Evolutionary conservation across 2,113 vertebrate genomes (phyloP).

Genomic region (Indri indri): DNA sequence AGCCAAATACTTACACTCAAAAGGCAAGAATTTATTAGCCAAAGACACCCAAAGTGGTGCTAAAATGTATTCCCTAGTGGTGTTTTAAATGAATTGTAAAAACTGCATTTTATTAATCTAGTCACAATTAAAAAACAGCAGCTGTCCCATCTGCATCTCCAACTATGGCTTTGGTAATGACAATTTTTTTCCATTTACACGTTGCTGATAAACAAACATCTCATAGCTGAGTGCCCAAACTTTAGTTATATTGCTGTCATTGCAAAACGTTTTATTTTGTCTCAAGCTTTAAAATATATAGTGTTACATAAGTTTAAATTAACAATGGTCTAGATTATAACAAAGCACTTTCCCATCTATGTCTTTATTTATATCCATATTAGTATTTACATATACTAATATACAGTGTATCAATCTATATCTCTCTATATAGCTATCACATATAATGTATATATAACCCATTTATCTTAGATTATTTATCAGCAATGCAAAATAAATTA

Average conservation of each 20-base stretch:
- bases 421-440: not conserved
- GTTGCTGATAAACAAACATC: conserved; percentile 75
- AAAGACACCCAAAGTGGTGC: conserved; percentile 82
- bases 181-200: conserved; percentile 83
- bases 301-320: not conserved
- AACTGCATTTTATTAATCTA: conserved; percentile 85
- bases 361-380: not conserved
- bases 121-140: conserved; percentile 84
- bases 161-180: conserved; percentile 65
- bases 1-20: conserved; percentile 83
- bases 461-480: not conserved
- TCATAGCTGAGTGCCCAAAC: conserved; percentile 70
- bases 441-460: not conserved
- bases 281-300: not conserved
- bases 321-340: not conserved
- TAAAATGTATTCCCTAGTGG: conserved; percentile 83
- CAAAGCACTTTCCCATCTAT: not conserved
- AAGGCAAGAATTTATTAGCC: conserved; percentile 86
- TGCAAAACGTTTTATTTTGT: conserved; percentile 1
- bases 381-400: not conserved
- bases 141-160: conserved; percentile 76
- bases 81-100: conserved; percentile 82
- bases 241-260: conserved; percentile 50
- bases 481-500: conserved; percentile 7
- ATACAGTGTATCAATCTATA: not conserved